Evolutionary conservation across 1,140 invertebrate species (phyloP), one percentile per base, ranked within the genome.

Genomic region (Pogonognathellus flavescens): DNA sequence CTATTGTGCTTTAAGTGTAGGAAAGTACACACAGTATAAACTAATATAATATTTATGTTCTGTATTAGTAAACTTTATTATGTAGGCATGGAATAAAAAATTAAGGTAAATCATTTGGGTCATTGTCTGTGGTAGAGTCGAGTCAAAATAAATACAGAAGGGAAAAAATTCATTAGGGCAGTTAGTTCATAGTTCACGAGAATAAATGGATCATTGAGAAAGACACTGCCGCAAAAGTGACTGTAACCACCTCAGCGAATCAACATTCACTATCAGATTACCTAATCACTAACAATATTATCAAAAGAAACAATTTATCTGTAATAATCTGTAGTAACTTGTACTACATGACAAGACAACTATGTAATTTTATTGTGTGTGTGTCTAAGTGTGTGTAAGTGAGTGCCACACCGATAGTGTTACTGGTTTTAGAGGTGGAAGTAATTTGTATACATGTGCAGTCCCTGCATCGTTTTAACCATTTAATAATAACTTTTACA

Each of bases 191-290:
- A 76, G 70, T 76, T 76, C 70, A 76, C 31, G n/a, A 8, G 31
- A 76, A 76, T 76, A 76, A 76, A 76, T 76, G 70, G 41, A 76
- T 18, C 25, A 50, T 76, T 76, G 70, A 31, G 41, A 50, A 76
- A 76, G 70, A 76, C 25, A 41, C 16, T 60, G 59, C 20, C 66
- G 14, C 25, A 72, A 7, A 76, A 76, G 13, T 18, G 10, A n/a
- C 31, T 13, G 8, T 49, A 49, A 49, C 31, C 18, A 59, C 59
- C 59, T 18, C 59, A 60, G 22, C 22, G n/a, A 66, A 25, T 66
- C 62, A 31, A 66, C 62, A 66, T 66, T 66, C 62, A 25, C 62
- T 25, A 66, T 9, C 14, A 66, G 20, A 66, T 66, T 66, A 66
- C 62, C 62, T 66, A 10, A 66, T 66, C 62, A 14, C 10, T 66